Evolutionary conservation across 2,113 vertebrate species (phyloP).

Genomic region (Leucopsar rothschildi): DNA sequence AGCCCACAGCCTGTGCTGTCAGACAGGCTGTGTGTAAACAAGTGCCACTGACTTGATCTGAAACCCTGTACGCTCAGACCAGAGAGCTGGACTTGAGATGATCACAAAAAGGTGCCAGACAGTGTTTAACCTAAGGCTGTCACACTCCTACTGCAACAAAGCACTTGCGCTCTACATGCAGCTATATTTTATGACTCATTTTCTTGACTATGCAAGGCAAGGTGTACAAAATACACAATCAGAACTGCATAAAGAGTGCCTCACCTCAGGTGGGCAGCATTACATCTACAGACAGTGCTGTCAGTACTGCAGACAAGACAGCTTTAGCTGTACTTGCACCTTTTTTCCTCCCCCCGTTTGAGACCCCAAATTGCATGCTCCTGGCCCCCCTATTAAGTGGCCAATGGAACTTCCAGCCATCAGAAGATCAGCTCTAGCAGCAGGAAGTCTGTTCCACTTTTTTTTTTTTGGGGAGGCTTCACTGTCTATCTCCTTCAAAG

Average conservation of each 20-base stretch:
- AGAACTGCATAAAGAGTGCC: neutral
- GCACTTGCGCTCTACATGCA: neutral
- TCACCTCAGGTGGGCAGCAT: neutral
- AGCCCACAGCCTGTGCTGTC: neutral
- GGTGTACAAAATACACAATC: neutral
- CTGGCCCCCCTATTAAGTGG: rapidly evolving
- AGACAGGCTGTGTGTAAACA: too few relatives aligned
- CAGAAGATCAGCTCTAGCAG: neutral
- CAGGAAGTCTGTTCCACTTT: neutral
- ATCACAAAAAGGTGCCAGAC: neutral
- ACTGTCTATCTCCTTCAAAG: neutral
- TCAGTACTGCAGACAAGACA: neutral
- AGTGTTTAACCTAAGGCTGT: neutral
- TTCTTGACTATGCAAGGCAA: neutral
- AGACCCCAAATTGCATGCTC: neutral
- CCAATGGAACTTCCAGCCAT: neutral
- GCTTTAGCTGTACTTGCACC: neutral
- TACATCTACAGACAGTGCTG: rapidly evolving
- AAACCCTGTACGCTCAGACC: neutral
- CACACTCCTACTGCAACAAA: neutral
- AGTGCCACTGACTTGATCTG: neutral
- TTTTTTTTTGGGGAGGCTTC: neutral
- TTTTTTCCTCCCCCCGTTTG: neutral
- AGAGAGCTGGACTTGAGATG: rapidly evolving
- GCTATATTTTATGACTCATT: neutral